Percentiles rank a stretch among this genome's conserved stretches.
Evolutionary conservation across 2,888 invertebrate genomes (phyloP).

Genomic region (Drosophila acutilabella): DNA sequence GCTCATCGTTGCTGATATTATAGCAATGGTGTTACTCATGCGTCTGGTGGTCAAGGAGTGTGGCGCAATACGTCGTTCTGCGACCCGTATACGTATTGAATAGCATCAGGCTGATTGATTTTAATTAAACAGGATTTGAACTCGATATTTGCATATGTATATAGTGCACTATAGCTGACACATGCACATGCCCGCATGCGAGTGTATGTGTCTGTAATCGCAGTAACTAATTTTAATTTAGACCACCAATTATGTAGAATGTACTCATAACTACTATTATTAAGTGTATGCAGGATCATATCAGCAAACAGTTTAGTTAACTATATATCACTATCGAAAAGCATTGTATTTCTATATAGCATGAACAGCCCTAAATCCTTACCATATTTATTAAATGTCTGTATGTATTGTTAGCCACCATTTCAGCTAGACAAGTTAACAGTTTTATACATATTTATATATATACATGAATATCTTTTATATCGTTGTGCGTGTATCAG

Average conservation of each 20-base stretch:
- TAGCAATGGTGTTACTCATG: slow-evolving; percentile 90
- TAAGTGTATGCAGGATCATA: slow-evolving; percentile 38
- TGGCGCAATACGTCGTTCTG: slow-evolving; percentile 68
- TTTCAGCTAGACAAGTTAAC: slow-evolving; percentile 39
- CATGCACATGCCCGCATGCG: neutral
- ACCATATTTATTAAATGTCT: slow-evolving; percentile 35
- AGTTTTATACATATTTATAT: slow-evolving; percentile 41
- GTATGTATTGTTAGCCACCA: slow-evolving; percentile 16
- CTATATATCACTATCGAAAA: slow-evolving; percentile 2
- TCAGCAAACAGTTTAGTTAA: slow-evolving; percentile 36
- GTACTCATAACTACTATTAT: slow-evolving; percentile 7
- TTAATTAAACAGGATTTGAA: slow-evolving; percentile 17
- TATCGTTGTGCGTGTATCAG: slow-evolving; percentile 49
- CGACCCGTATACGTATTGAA: slow-evolving; percentile 81
- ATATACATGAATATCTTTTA: slow-evolving; percentile 30
- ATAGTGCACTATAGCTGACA: slow-evolving; percentile 20
- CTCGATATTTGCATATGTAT: slow-evolving; percentile 38
- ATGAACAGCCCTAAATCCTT: slow-evolving; percentile 34
- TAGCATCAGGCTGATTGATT: slow-evolving; percentile 57
- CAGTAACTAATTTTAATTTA: slow-evolving; percentile 35
- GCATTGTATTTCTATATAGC: slow-evolving; percentile 18
- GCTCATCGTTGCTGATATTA: slow-evolving; percentile 92
- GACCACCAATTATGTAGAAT: slow-evolving; percentile 14
- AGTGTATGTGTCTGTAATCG: slow-evolving; percentile 14
- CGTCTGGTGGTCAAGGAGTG: slow-evolving; percentile 86